Base-by-base conservation (phyloP, 2,888 invertebrate species). In the Terebella lapidaria region DNA sequence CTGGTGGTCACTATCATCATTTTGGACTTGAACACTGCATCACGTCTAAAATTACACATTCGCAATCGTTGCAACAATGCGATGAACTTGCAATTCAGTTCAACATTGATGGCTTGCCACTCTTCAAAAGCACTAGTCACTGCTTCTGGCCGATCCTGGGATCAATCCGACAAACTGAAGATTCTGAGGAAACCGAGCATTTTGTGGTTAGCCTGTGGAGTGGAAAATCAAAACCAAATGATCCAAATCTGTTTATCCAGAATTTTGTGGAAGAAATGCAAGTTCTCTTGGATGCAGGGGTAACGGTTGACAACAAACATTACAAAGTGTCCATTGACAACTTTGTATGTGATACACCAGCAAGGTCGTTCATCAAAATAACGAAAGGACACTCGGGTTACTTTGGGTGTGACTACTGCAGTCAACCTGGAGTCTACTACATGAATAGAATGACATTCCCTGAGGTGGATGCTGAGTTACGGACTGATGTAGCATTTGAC, bases 311-410 rank as follows among this genome's bases (percentile, higher is more conserved):
- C 20, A 42, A 20, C n/a, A 15, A 18, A n/a, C 3, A 46, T 22
- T 54, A 60, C 5, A 59, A 52, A 4, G 49, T 70, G 25, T 27
- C 24, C 2, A 60, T 68, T 52, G 57, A 59, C 49, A 60, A 56
- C 35, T 58, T 74, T 53, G 62, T 73, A 10, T 73, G 74, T 66
- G 74, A 76, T 68, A 63, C 72, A 22, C 72, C 72, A 26, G 74
- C 74, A 2, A 62, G 72, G 60, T 62, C 67, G 22, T 72, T 67
- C 67, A 62, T 76, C 3, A 71, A 71, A 42, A 52, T 51, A 10
- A 61, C 56, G 3, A 73, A 73, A 63, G 65, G 67, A 3, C 71
- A 72, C 58, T 70, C 57, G 58, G 74, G 70, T 1, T 73, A 71
- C 64, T 62, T 63, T 66, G 70, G 71, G 15, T 74, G 74, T 66